A percentile compares a stretch with the other conserved stretches of the same genome.
These are phyloP conservation scores for Danio aesculapii DNA, from an alignment of 2,797 vertebrate species.

Conservation along the genomic window DNA sequence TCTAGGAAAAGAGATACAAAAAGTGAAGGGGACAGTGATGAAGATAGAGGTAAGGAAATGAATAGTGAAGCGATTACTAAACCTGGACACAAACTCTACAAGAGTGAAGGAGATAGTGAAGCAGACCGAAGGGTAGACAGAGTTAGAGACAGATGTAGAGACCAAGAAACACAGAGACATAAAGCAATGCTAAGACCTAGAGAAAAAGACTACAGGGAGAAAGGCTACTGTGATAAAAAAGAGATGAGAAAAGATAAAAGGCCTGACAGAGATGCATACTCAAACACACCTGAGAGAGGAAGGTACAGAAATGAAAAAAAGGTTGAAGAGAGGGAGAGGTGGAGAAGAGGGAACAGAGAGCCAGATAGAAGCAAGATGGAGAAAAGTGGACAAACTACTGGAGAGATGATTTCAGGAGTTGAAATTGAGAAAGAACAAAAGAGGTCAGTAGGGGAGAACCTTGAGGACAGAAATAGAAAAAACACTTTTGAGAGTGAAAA, in stretches of 20 bases:
- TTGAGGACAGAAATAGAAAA: conserved; percentile 60
- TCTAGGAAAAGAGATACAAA: conserved; percentile 63
- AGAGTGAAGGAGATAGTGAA: conserved; percentile 68
- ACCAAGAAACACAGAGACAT: conserved; percentile 32
- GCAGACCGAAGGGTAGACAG: conserved; percentile 20
- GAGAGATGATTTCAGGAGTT: conserved; percentile 66
- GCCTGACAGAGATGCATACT: conserved; percentile 3
- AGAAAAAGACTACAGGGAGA: conserved; percentile 18
- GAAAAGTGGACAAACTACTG: conserved; percentile 63
- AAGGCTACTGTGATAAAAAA: background rate
- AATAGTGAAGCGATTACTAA: conserved; percentile 13
- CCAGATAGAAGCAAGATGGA: conserved; percentile 53
- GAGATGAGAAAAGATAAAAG: conserved; percentile 35
- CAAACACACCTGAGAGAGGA: conserved; percentile 39
- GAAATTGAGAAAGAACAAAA: conserved; percentile 64
- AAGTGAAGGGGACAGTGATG: conserved; percentile 62
- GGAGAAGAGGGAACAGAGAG: conserved; percentile 49
- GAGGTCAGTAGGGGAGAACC: conserved; percentile 48
- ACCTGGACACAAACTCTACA: conserved; percentile 59
- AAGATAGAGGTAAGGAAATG: conserved; percentile 56
- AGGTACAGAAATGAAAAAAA: conserved; percentile 47
- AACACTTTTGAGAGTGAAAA: conserved; percentile 50
- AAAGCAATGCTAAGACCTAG: conserved; percentile 15
- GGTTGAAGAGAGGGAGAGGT: conserved; percentile 51
- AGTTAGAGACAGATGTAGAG: conserved; percentile 52